Conservation (phyloP, 2,797 vertebrate species). For the Limosa lapponica region DNA sequence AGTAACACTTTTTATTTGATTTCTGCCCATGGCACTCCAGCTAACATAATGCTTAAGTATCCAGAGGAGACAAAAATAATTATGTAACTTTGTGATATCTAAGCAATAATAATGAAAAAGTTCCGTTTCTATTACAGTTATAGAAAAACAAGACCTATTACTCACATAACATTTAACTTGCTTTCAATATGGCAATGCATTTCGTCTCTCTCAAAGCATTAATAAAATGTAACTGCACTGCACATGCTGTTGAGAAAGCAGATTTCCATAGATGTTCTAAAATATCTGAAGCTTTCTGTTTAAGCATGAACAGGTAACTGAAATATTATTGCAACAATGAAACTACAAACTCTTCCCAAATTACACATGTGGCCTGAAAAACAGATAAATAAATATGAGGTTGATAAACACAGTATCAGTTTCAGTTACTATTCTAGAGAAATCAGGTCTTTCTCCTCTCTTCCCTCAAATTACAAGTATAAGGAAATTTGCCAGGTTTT, state of each 20-base stretch:
- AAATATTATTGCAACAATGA: background rate
- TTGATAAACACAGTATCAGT: background rate
- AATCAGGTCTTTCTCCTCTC: background rate
- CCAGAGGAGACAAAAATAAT: background rate
- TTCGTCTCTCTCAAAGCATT: background rate
- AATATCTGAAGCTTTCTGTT: background rate
- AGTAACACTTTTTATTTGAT: background rate
- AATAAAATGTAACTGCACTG: background rate
- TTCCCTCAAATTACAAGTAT: background rate
- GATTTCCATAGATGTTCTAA: background rate
- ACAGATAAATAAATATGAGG: background rate
- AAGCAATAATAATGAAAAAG: background rate
- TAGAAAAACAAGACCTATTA: background rate
- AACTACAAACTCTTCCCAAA: background rate
- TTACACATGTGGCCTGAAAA: background rate
- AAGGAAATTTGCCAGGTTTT: background rate
- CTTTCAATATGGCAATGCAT: background rate
- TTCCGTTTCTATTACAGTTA: background rate
- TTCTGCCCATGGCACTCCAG: background rate
- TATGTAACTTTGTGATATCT: background rate
- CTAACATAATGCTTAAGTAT: background rate
- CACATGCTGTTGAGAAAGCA: background rate
- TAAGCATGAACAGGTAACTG: background rate
- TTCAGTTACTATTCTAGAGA: background rate
- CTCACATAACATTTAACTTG: background rate